Conservation (phyloP, 2,888 invertebrate species). For the Cosmia trapezina region DNA sequence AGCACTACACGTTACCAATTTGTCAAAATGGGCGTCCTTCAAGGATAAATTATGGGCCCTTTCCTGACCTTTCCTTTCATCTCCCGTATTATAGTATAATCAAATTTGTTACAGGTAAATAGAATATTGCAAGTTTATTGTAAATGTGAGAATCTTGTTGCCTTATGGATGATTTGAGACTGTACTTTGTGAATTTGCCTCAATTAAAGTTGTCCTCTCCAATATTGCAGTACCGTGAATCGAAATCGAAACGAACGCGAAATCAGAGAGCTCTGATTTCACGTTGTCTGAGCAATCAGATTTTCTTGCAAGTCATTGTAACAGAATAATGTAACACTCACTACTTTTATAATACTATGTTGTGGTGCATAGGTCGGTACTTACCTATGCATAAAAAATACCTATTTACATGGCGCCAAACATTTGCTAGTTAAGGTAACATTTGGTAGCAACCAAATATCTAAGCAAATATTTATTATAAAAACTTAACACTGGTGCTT, state of each 20-base stretch:
- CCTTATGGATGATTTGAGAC: background rate
- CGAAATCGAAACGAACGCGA: no score
- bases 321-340: background rate
- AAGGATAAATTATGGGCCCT: background rate
- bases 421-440: background rate
- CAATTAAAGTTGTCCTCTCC: background rate
- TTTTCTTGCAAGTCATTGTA: background rate
- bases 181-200: background rate
- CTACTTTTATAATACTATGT: background rate
- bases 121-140: background rate
- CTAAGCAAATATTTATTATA: background rate
- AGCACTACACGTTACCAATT: background rate
- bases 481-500: conserved; percentile 26
- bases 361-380: background rate
- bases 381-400: background rate
- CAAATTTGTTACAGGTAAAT: background rate
- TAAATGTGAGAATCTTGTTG: background rate
- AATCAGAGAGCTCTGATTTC: no score
- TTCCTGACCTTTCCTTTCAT: background rate
- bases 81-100: background rate
- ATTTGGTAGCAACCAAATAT: background rate
- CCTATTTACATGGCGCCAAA: background rate
- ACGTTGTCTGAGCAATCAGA: background rate
- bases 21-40: background rate
- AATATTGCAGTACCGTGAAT: background rate